Percentiles rank a stretch among this genome's conserved stretches.
Conservation (phyloP, 2,113 vertebrate species). For the Stomatorhinus ivindoensis region DNA sequence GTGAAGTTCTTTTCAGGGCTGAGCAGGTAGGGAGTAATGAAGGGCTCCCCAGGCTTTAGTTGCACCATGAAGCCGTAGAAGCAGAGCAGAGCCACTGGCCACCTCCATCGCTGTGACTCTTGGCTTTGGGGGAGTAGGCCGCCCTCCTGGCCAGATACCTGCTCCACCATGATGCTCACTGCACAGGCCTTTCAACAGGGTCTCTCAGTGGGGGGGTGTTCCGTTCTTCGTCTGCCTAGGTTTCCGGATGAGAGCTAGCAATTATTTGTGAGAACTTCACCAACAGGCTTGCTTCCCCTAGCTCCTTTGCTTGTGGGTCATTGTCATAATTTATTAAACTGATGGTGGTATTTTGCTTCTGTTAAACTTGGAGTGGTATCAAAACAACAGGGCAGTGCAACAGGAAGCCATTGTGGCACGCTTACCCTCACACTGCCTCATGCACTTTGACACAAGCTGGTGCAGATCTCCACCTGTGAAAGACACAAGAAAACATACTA, state of each 20-base stretch:
- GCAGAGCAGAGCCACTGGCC: slow-evolving; percentile 67
- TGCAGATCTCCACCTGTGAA: background rate
- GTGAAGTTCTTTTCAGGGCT: slow-evolving; percentile 74
- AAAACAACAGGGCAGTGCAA: background rate
- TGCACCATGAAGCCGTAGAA: slow-evolving; percentile 79
- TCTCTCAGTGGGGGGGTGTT: background rate
- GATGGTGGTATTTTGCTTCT: background rate
- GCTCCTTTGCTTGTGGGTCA: background rate
- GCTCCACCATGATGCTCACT: background rate
- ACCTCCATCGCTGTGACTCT: slow-evolving; percentile 41
- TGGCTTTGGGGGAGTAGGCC: background rate
- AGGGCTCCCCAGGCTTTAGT: slow-evolving; percentile 74
- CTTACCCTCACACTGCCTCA: background rate
- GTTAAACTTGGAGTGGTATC: background rate
- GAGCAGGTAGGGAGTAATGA: slow-evolving; percentile 75
- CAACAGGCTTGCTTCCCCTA: background rate
- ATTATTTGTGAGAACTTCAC: background rate
- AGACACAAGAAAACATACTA: background rate
- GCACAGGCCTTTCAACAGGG: background rate
- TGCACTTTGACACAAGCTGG: background rate
- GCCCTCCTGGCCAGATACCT: background rate
- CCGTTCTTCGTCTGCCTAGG: background rate
- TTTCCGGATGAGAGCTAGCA: background rate
- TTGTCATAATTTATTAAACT: background rate
- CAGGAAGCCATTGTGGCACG: background rate